These are phyloP conservation scores for Phenganax subtilis DNA, from an alignment of 92 coral and sea anemone species.

Conservation along the genomic window DNA sequence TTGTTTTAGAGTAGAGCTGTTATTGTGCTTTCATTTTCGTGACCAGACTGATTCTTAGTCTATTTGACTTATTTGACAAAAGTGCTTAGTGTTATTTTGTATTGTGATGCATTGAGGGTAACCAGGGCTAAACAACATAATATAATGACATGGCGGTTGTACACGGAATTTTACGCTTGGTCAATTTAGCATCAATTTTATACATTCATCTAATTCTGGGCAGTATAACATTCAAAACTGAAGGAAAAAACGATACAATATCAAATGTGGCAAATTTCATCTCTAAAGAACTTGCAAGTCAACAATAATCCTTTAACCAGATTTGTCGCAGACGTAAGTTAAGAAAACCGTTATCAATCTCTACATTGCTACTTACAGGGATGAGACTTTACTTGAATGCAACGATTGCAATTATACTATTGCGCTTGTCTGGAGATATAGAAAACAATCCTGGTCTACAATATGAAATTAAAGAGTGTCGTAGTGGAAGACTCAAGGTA, in stretches of 20 bases:
- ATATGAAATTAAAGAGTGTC: not conserved
- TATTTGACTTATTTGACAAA: too few relatives aligned
- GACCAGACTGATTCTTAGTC: too few relatives aligned
- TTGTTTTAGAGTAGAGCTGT: too few relatives aligned
- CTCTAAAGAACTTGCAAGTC: slow-evolving; percentile 17
- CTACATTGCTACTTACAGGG: not conserved
- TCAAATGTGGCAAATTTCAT: slow-evolving; percentile 1
- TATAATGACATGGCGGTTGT: not conserved
- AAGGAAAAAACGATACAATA: not conserved
- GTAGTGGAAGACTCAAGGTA: not conserved
- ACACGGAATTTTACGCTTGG: slow-evolving; percentile 3
- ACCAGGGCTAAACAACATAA: too few relatives aligned
- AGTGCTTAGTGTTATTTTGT: too few relatives aligned
- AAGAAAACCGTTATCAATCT: not conserved
- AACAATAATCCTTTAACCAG: not conserved
- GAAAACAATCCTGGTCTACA: not conserved
- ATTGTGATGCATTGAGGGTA: too few relatives aligned
- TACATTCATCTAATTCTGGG: slow-evolving; percentile 1
- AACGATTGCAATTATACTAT: not conserved
- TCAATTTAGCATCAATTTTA: not conserved
- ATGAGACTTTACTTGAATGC: not conserved
- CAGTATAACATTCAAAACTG: not conserved
- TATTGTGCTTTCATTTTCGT: too few relatives aligned
- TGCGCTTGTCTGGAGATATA: not conserved
- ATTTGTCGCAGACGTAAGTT: not conserved